Conservation (phyloP, 2,797 vertebrate species). For the Tapera naevia region DNA sequence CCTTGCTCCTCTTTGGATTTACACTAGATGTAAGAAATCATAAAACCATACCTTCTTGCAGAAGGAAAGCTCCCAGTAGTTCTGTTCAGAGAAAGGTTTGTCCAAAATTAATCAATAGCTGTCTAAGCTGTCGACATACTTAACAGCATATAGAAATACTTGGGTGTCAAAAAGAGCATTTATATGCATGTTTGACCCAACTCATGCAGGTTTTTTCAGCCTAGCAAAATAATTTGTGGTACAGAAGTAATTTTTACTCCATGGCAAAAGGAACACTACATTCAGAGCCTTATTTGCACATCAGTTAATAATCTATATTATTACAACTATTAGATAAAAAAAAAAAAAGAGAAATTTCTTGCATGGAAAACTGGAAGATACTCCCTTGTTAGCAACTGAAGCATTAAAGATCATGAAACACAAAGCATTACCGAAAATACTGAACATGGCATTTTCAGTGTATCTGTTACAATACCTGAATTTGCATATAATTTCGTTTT, state of each 20-base stretch:
- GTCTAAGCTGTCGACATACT: not conserved
- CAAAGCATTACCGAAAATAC: conserved; percentile 26
- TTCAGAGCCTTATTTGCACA: not conserved
- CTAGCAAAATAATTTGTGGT: not conserved
- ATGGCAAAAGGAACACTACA: not conserved
- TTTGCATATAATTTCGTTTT: conserved; percentile 14
- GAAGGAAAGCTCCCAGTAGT: not conserved
- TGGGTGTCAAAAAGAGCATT: not conserved
- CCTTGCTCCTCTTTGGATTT: not conserved
- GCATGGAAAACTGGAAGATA: conserved; percentile 15
- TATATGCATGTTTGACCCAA: not conserved
- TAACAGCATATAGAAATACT: not conserved
- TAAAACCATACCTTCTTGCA: not conserved
- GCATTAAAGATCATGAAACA: conserved; percentile 25
- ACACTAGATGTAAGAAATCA: not conserved
- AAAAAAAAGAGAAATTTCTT: conserved; percentile 15
- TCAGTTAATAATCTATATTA: not conserved
- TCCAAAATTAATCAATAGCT: not conserved
- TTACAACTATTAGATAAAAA: conserved; percentile 2
- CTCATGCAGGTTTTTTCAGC: not conserved
- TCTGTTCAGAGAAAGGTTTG: not conserved
- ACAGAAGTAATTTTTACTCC: not conserved
- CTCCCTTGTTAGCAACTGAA: conserved; percentile 10
- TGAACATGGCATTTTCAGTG: not conserved
- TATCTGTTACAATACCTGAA: not conserved